Evolutionary conservation across 2,797 vertebrate genomes (phyloP).

Genomic region (Poecilia velifera): DNA sequence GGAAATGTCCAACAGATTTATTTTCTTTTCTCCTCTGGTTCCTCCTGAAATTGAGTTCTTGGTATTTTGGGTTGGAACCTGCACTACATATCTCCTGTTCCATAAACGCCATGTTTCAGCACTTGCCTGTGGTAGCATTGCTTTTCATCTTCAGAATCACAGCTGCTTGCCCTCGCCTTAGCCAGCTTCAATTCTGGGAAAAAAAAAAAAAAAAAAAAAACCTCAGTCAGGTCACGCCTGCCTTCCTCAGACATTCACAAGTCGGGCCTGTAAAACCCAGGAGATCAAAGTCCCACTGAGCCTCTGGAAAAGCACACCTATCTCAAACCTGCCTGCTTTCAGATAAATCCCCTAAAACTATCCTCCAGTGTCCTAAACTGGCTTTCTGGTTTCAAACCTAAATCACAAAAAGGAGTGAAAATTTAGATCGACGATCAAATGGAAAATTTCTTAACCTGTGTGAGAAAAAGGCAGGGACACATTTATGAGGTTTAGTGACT

Average conservation of each 20-base stretch:
- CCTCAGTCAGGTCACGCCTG: background rate
- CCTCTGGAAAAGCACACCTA: background rate
- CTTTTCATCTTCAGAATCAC: constrained; percentile 1
- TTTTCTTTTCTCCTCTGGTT: background rate
- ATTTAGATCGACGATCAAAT: background rate
- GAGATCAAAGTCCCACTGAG: background rate
- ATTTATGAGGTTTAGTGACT: constrained; percentile 17
- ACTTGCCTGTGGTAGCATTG: background rate
- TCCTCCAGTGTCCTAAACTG: background rate
- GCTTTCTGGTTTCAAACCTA: background rate
- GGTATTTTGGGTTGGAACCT: background rate
- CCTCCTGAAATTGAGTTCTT: background rate
- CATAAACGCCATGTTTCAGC: background rate
- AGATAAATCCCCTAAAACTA: background rate
- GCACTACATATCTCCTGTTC: background rate
- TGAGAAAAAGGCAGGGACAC: background rate
- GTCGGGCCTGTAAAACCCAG: background rate
- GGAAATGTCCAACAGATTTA: background rate
- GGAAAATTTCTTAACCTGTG: background rate
- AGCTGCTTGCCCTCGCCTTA: background rate
- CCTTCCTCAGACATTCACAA: constrained; percentile 1
- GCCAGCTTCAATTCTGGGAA: background rate
- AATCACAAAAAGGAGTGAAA: background rate
- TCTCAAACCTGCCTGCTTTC: background rate
- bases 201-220: background rate